A percentile compares a stretch with the other conserved stretches of the same genome.
Evolutionary conservation across 2,888 invertebrate genomes (phyloP).

Genomic region (Carabus problematicus): DNA sequence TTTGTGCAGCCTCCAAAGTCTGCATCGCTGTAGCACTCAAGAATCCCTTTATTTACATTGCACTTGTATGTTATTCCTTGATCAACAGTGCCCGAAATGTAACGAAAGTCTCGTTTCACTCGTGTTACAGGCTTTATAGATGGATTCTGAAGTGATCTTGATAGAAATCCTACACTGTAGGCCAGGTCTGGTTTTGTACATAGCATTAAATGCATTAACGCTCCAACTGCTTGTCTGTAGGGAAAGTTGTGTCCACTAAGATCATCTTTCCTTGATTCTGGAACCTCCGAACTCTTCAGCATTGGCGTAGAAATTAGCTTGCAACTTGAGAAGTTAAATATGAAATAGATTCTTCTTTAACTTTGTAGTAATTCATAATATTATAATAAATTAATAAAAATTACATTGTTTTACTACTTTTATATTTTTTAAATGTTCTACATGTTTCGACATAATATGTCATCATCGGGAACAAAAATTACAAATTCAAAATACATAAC

Average conservation of each 20-base stretch:
- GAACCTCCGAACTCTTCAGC: slow-evolving; percentile 11
- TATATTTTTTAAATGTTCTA: too few relatives aligned
- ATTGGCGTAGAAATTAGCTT: slow-evolving; percentile 24
- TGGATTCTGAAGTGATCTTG: slow-evolving; percentile 47
- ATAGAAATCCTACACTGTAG: slow-evolving; percentile 46
- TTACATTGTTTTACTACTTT: too few relatives aligned
- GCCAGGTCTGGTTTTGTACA: slow-evolving; percentile 46
- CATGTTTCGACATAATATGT: too few relatives aligned
- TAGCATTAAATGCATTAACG: slow-evolving; percentile 50
- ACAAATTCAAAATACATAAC: too few relatives aligned
- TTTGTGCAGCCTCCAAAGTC: slow-evolving; percentile 47
- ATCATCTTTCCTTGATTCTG: slow-evolving; percentile 22
- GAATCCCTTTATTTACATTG: slow-evolving; percentile 23
- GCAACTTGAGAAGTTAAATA: background rate
- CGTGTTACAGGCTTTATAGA: slow-evolving; percentile 47
- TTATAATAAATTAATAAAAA: too few relatives aligned
- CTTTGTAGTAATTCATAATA: too few relatives aligned
- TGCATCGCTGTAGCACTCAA: slow-evolving; percentile 50
- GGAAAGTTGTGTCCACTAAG: slow-evolving; percentile 41
- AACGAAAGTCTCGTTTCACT: slow-evolving; percentile 51
- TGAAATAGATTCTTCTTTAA: too few relatives aligned
- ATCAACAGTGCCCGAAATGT: slow-evolving; percentile 48
- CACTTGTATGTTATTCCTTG: slow-evolving; percentile 46
- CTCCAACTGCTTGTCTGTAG: slow-evolving; percentile 48
- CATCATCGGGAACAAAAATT: too few relatives aligned